A percentile compares a stretch with the other conserved stretches of the same genome.
phyloP scores from a whole-genome alignment of 2,113 vertebrate genomes.

The Acrocephalus kingi region DNA sequence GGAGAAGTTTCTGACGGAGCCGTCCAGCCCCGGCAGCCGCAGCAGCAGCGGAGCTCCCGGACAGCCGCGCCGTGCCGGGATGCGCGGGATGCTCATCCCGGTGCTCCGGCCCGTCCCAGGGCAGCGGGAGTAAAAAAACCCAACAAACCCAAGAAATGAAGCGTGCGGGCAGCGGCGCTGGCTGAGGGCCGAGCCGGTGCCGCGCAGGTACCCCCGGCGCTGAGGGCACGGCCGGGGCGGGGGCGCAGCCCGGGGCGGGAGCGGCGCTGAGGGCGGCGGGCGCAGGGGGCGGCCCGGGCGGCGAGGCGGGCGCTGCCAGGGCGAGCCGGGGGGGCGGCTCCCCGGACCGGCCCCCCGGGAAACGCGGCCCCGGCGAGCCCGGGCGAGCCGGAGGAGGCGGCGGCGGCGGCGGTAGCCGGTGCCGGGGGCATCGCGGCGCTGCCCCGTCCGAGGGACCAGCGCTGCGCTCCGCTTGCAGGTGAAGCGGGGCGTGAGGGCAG shows the following conservation, averaged over 20 bases:
- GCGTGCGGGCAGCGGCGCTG: not conserved
- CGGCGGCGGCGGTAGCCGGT: not conserved
- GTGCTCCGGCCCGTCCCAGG: not conserved
- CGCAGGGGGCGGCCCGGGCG: not conserved
- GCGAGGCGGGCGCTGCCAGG: not conserved
- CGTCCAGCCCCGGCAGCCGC: not conserved
- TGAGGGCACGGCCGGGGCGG: not conserved
- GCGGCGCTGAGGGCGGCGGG: not conserved
- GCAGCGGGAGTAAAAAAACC: not conserved
- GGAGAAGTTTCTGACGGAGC: not conserved
- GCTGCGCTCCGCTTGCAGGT: not conserved
- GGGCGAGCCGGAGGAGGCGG: not conserved
- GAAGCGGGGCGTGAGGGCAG: not conserved
- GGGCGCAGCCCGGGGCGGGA: not conserved
- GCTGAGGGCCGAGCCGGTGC: not conserved
- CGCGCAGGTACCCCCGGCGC: not conserved
- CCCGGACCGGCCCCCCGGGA: not conserved
- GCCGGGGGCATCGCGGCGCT: not conserved
- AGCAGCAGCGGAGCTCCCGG: not conserved
- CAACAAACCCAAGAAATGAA: not conserved
- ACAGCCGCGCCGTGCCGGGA: not conserved
- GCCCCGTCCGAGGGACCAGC: not conserved
- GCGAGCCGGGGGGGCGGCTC: not conserved
- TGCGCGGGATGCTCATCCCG: not conserved
- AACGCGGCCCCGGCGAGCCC: not conserved